These are phyloP conservation scores for Porites divaricata DNA, from an alignment of 92 coral and sea anemone species.

Conservation along the genomic window DNA sequence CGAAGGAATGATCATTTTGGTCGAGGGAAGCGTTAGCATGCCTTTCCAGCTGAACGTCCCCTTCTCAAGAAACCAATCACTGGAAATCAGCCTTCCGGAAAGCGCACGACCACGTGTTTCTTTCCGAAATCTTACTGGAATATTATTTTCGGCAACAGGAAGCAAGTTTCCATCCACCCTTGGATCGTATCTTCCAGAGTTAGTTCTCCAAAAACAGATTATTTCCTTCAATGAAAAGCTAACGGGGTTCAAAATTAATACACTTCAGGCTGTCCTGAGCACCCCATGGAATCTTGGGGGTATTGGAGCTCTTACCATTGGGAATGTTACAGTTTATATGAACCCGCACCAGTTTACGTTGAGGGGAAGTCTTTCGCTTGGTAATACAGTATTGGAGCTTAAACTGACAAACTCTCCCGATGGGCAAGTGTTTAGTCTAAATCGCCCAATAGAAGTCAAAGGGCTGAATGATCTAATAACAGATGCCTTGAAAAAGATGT, in stretches of 20 bases:
- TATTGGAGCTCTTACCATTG: conserved; percentile 34
- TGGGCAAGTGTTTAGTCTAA: conserved; percentile 49
- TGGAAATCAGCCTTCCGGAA: conserved; percentile 32
- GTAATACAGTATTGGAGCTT: not conserved
- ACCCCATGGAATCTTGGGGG: conserved; percentile 60
- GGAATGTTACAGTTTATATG: conserved; percentile 28
- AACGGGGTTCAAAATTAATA: conserved; percentile 23
- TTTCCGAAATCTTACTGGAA: conserved; percentile 40
- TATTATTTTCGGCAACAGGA: conserved; percentile 26
- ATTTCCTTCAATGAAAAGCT: conserved; percentile 34
- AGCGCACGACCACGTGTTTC: not conserved
- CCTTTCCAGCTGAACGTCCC: conserved; percentile 67
- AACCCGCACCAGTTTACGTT: not conserved
- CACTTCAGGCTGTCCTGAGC: conserved; percentile 21
- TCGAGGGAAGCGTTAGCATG: conserved; percentile 32
- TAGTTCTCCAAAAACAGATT: conserved; percentile 33
- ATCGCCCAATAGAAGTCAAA: not conserved
- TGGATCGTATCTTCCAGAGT: conserved; percentile 47
- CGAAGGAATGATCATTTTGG: conserved; percentile 49
- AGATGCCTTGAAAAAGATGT: conserved; percentile 25
- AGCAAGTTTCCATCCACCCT: conserved; percentile 41
- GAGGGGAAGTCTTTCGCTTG: not conserved
- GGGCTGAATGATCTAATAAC: conserved; percentile 31
- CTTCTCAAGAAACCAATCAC: conserved; percentile 8
- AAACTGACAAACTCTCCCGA: conserved; percentile 21